Percentiles rank a stretch among this genome's conserved stretches.
Conservation (phyloP, 2,113 vertebrate genomes). For the Tamias sibiricus region DNA sequence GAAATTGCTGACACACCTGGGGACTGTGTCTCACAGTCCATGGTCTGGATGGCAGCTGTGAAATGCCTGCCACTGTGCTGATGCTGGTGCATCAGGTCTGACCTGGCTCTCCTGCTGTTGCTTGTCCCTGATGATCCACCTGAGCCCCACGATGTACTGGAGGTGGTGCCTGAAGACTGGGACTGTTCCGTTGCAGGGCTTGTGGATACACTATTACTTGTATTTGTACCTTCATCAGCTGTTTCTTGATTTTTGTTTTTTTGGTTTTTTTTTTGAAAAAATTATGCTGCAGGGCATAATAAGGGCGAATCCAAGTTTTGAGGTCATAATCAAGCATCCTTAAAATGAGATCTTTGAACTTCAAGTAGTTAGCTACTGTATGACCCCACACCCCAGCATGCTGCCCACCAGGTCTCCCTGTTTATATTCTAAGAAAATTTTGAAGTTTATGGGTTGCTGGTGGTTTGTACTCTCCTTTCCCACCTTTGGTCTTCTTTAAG, state of each 20-base stretch:
- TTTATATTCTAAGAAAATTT: conserved; percentile 97
- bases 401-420: conserved; percentile 97
- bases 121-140: conserved; percentile 99
- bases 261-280: conserved; percentile 99
- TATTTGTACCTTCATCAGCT: conserved; percentile 98
- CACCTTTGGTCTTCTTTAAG: too few species aligned
- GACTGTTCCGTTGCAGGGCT: conserved; percentile 99
- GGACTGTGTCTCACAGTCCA: conserved; percentile 98
- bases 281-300: conserved; percentile 99
- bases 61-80: conserved; percentile 98
- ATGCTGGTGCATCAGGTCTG: conserved; percentile 98
- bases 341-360: conserved; percentile 99
- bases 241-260: too few species aligned
- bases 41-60: conserved; percentile 94
- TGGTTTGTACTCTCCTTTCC: conserved; percentile 93
- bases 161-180: conserved; percentile 99
- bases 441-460: conserved; percentile 97
- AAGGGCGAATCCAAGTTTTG: conserved; percentile 98
- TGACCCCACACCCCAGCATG: conserved; percentile 98
- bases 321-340: conserved; percentile 99
- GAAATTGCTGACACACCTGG: conserved; percentile 97
- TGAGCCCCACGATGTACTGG: conserved; percentile 99
- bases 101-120: conserved; percentile 97
- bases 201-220: conserved; percentile 98
- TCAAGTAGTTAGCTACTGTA: conserved; percentile 99